These are phyloP conservation scores for Lasiommata megera DNA, from an alignment of 2,888 invertebrate species.

Conservation along the genomic window DNA sequence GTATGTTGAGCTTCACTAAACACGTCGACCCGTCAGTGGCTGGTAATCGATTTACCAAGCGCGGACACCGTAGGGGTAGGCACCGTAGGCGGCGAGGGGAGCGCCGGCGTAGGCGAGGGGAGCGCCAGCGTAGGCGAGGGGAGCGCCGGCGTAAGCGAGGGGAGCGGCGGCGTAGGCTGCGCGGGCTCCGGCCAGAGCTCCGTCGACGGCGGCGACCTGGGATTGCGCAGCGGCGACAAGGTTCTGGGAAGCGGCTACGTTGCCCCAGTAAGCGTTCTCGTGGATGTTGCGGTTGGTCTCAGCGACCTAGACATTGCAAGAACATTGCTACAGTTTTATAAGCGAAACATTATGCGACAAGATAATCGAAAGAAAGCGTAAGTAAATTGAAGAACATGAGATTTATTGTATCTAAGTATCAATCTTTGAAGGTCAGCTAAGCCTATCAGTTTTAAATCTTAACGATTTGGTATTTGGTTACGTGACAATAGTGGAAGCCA, in stretches of 20 bases:
- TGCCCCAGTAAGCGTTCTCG: slow-evolving; percentile 73
- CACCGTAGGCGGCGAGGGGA: slow-evolving; percentile 20
- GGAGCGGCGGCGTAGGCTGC: slow-evolving; percentile 41
- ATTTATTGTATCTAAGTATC: too few relatives aligned
- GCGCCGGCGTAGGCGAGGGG: slow-evolving; percentile 32
- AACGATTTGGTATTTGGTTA: too few relatives aligned
- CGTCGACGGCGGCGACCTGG: slow-evolving; percentile 64
- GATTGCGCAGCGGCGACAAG: slow-evolving; percentile 70
- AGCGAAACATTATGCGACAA: too few relatives aligned
- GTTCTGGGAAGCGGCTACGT: slow-evolving; percentile 66
- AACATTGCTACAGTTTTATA: not conserved
- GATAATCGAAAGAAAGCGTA: too few relatives aligned
- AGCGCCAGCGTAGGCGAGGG: slow-evolving; percentile 34
- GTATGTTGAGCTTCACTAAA: not conserved
- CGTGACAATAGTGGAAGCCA: too few relatives aligned
- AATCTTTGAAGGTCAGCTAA: too few relatives aligned
- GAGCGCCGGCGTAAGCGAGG: slow-evolving; percentile 38
- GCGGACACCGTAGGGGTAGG: slow-evolving; percentile 41
- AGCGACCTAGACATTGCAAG: slow-evolving; percentile 39
- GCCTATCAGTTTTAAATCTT: too few relatives aligned
- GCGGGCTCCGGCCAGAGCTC: slow-evolving; percentile 50
- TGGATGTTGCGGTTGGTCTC: slow-evolving; percentile 64
- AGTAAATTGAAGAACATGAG: too few relatives aligned
- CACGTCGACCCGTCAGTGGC: not conserved
- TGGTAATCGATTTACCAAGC: slow-evolving; percentile 55